Conservation (phyloP, 2,797 vertebrate genomes). For the Sylvilagus floridanus region DNA sequence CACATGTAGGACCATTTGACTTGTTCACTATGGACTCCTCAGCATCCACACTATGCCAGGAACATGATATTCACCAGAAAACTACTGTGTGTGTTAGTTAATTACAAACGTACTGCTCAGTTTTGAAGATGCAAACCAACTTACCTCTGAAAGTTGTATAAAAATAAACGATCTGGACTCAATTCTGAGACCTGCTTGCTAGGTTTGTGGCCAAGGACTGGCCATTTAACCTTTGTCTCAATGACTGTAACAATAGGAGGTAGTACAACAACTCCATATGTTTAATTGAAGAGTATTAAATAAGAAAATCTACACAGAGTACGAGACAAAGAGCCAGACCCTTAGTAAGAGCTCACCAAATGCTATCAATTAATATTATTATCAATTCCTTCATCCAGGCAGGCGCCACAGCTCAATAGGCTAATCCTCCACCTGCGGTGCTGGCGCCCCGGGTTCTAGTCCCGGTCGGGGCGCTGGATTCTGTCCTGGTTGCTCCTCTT, state of each 20-base stretch:
- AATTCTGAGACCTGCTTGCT: background rate
- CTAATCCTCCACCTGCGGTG: no score
- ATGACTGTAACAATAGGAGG: background rate
- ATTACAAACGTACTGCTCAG: background rate
- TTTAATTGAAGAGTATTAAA: constrained; percentile 8
- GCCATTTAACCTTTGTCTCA: background rate
- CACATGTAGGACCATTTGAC: background rate
- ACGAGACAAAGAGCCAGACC: background rate
- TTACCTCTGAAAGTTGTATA: background rate
- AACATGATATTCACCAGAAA: background rate
- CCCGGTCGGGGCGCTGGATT: no score
- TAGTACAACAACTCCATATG: background rate
- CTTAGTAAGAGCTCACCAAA: background rate
- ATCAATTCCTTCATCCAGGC: background rate
- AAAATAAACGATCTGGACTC: background rate
- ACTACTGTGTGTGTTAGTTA: background rate
- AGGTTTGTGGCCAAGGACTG: background rate
- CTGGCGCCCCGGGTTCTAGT: no score
- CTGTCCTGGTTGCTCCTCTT: no score
- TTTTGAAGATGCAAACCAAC: background rate
- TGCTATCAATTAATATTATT: constrained; percentile 40
- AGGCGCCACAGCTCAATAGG: no score
- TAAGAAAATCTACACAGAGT: background rate
- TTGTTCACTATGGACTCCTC: background rate
- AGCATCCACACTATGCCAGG: background rate